phyloP scores from a whole-genome alignment of 1,140 invertebrate genomes.

The Potamilus streckersoni region DNA sequence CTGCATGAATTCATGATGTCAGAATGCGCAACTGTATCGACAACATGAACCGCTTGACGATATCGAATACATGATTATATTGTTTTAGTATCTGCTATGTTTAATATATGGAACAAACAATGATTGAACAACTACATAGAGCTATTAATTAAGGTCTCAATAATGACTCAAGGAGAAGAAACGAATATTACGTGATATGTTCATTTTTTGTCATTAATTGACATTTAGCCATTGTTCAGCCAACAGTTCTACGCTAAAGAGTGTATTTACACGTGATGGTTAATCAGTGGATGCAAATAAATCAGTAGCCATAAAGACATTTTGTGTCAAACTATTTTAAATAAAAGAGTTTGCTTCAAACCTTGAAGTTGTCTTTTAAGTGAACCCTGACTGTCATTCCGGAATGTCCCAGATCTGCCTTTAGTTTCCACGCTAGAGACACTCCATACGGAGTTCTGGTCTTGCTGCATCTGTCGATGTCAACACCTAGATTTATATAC shows the following conservation, averaged over 20 bases:
- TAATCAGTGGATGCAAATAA: background rate
- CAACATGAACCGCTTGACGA: no score
- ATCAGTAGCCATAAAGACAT: no score
- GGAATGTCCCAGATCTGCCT: constrained; percentile 2
- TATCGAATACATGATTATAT: no score
- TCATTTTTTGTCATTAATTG: background rate
- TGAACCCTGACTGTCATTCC: constrained; percentile 57
- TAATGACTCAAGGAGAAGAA: no score
- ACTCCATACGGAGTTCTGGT: constrained; percentile 56
- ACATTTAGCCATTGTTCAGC: background rate
- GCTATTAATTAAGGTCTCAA: no score
- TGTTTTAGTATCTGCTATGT: no score
- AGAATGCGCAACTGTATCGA: no score
- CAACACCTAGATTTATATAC: constrained; percentile 27
- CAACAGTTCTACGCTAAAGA: background rate
- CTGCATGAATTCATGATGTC: no score
- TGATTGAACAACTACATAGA: no score
- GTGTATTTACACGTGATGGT: background rate
- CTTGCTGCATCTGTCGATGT: constrained; percentile 38
- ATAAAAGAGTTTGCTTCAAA: constrained; percentile 8
- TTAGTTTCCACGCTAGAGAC: constrained; percentile 49
- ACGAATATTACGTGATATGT: background rate
- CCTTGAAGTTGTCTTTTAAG: constrained; percentile 59
- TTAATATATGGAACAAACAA: no score
- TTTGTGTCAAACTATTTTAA: background rate